Evolutionary conservation across 1,140 invertebrate genomes (phyloP).

Genomic region (Hypothenemus hampei): DNA sequence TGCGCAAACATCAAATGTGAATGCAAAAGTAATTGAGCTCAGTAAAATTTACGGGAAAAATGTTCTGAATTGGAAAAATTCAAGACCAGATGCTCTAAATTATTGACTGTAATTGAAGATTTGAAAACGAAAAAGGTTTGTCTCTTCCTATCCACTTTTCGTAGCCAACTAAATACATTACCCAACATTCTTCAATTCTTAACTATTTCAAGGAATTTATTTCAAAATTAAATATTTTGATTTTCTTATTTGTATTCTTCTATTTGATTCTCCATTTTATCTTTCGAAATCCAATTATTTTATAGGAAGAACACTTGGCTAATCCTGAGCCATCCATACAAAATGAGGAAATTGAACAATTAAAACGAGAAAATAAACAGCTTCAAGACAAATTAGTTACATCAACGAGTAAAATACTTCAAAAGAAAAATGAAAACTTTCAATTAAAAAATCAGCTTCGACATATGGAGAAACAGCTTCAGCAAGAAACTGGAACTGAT

Average conservation of each 20-base stretch:
- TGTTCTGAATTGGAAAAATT: slow-evolving; percentile 45
- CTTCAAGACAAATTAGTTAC: slow-evolving; percentile 55
- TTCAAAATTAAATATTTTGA: too few species aligned
- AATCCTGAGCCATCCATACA: too few species aligned
- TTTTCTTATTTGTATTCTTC: too few species aligned
- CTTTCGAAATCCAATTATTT: too few species aligned
- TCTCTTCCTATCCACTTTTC: not conserved
- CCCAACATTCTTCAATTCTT: too few species aligned
- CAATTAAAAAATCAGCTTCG: slow-evolving; percentile 60
- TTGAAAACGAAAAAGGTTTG: slow-evolving; percentile 23
- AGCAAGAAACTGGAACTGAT: slow-evolving; percentile 62
- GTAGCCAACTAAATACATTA: not conserved
- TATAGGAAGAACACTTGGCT: too few species aligned
- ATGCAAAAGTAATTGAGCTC: slow-evolving; percentile 47
- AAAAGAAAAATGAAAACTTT: slow-evolving; percentile 60
- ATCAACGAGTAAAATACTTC: slow-evolving; percentile 59
- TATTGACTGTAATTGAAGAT: slow-evolving; percentile 38
- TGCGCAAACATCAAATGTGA: slow-evolving; percentile 6
- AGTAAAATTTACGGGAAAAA: slow-evolving; percentile 48
- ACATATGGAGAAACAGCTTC: slow-evolving; percentile 57
- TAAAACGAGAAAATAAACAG: slow-evolving; percentile 48
- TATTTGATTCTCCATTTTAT: too few species aligned
- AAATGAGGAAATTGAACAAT: slow-evolving; percentile 6
- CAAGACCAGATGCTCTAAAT: slow-evolving; percentile 44
- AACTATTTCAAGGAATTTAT: too few species aligned